A percentile compares a stretch with the other conserved stretches of the same genome.
phyloP scores from a whole-genome alignment of 2,797 vertebrate species.

The Pseudomugil tenellus region DNA sequence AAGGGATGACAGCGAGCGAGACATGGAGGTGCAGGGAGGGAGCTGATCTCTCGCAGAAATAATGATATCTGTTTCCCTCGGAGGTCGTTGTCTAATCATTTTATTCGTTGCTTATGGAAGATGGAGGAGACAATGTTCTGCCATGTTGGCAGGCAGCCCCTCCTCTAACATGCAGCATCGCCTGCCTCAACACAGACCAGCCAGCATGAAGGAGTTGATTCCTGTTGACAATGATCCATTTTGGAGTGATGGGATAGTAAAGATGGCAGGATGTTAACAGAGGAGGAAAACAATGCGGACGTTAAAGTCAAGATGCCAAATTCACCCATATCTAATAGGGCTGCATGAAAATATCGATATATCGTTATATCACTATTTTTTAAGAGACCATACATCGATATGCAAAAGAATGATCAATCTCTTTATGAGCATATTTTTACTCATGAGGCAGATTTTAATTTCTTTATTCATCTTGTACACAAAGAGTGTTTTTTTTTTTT shows the following conservation, averaged over 20 bases:
- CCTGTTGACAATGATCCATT: conserved; percentile 24
- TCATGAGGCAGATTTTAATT: no score
- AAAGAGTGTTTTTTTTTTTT: no score
- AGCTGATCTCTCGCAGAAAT: conserved; percentile 38
- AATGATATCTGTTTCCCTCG: conserved; percentile 55
- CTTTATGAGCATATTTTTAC: no score
- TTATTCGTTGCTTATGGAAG: conserved; percentile 44
- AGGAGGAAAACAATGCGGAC: neutral
- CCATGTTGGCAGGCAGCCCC: conserved; percentile 32
- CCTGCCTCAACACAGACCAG: conserved; percentile 12
- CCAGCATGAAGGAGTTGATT: conserved; percentile 24
- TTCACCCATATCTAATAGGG: no score
- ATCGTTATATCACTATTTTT: no score
- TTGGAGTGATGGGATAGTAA: conserved; percentile 5
- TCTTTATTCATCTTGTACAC: no score
- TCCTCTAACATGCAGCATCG: conserved; percentile 5
- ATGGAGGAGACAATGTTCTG: conserved; percentile 29
- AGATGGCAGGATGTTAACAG: neutral
- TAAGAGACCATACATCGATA: no score
- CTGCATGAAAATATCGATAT: no score
- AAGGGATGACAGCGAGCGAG: conserved; percentile 18
- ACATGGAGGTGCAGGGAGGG: neutral
- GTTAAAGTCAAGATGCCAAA: neutral
- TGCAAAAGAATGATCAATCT: no score
- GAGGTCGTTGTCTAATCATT: conserved; percentile 51